Evolutionary conservation across 2,113 vertebrate species (phyloP).

Genomic region (Scolopax mira): DNA sequence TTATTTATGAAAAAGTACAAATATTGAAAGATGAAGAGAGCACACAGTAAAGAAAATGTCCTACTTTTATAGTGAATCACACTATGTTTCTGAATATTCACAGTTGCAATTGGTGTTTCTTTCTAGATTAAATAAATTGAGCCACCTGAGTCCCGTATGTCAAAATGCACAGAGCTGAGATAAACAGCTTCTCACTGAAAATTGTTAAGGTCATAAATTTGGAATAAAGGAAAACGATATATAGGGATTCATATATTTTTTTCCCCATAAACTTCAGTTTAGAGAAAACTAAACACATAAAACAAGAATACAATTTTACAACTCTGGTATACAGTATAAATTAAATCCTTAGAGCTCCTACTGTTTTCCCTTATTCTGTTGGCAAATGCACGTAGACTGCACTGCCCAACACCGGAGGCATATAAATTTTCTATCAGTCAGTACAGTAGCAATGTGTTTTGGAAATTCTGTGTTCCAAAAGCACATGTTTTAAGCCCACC

Average conservation of each 20-base stretch:
- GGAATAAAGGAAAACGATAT: background rate
- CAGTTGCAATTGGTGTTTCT: background rate
- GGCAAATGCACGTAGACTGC: background rate
- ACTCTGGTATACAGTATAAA: background rate
- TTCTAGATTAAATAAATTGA: conserved; percentile 25
- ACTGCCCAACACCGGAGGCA: background rate
- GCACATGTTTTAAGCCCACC: background rate
- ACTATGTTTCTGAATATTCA: background rate
- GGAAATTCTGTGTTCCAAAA: background rate
- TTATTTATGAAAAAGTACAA: background rate
- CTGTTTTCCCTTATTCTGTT: background rate
- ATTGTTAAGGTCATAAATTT: background rate
- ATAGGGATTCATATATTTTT: background rate
- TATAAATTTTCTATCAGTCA: background rate
- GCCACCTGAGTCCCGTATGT: background rate
- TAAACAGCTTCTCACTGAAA: background rate
- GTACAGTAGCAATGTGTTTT: background rate
- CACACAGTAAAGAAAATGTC: background rate
- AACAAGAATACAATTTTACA: conserved; percentile 16
- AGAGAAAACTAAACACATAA: conserved; percentile 43
- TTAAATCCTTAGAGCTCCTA: background rate
- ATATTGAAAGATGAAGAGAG: background rate
- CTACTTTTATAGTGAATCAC: fast-evolving
- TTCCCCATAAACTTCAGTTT: conserved; percentile 2
- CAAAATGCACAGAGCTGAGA: conserved; percentile 5